phyloP scores from a whole-genome alignment of 2,888 invertebrate genomes.

The Phengaris arion region DNA sequence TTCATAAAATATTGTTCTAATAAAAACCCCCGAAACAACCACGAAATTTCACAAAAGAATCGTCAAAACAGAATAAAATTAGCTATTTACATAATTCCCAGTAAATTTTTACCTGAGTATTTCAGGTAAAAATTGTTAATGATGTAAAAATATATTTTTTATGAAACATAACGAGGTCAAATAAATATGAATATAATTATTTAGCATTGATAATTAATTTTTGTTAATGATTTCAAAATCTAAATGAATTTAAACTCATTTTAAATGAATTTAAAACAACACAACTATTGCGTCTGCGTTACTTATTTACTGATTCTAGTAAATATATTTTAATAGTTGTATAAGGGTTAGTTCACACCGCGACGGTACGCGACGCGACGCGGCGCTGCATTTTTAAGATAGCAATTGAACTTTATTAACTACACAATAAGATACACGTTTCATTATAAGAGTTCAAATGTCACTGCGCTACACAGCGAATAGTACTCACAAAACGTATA shows the following conservation, averaged over 20 bases:
- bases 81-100: conserved; percentile 16
- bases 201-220: background rate
- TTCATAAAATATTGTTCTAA: conserved; percentile 9
- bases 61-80: conserved; percentile 22
- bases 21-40: background rate
- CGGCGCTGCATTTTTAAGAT: too few relatives aligned
- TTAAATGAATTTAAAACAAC: background rate
- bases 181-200: background rate
- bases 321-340: too few relatives aligned
- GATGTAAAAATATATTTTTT: conserved; percentile 31
- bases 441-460: too few relatives aligned
- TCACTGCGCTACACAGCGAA: too few relatives aligned
- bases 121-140: too few relatives aligned
- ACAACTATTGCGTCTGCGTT: too few relatives aligned
- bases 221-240: background rate
- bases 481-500: too few relatives aligned
- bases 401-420: too few relatives aligned
- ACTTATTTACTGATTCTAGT: too few relatives aligned
- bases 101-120: background rate
- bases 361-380: too few relatives aligned
- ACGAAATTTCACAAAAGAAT: conserved; percentile 2
- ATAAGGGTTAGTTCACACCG: too few relatives aligned
- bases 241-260: background rate
- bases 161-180: background rate
- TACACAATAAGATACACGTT: too few relatives aligned